A percentile compares a stretch with the other conserved stretches of the same genome.
These are phyloP conservation scores for Xenentodon cancila DNA, from an alignment of 2,797 vertebrate species.

Conservation along the genomic window DNA sequence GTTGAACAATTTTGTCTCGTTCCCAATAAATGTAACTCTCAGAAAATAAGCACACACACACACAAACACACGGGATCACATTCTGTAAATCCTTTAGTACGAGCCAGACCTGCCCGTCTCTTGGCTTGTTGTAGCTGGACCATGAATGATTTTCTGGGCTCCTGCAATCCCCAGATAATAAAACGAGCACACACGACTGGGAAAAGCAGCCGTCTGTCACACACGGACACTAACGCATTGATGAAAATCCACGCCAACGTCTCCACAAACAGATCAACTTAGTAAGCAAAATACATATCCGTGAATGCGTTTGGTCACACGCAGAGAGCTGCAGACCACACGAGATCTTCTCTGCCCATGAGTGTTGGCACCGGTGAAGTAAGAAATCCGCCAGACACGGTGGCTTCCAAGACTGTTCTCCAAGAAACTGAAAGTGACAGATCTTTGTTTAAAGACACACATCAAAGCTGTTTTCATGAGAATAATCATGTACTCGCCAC, in stretches of 20 bases:
- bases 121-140: conserved; percentile 43
- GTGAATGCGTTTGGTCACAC: background rate
- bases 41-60: background rate
- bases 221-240: conserved; percentile 1
- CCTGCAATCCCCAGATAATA: conserved; percentile 58
- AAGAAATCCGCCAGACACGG: no score
- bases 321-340: background rate
- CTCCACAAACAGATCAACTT: background rate
- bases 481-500: no score
- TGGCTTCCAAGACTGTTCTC: no score
- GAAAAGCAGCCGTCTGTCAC: conserved; percentile 16
- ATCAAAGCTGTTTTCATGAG: no score
- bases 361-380: no score
- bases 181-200: conserved; percentile 53
- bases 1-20: no score
- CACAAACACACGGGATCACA: conserved; percentile 34
- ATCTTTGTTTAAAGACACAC: no score
- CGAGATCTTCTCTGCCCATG: no score
- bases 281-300: background rate
- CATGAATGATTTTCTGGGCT: conserved; percentile 61
- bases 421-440: no score
- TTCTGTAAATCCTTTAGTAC: conserved; percentile 40
- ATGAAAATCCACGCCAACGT: background rate
- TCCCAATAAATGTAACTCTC: no score
- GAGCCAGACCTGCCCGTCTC: conserved; percentile 45